Base-by-base conservation (phyloP, 2,888 invertebrate genomes). In the Dioctria rufipes region DNA sequence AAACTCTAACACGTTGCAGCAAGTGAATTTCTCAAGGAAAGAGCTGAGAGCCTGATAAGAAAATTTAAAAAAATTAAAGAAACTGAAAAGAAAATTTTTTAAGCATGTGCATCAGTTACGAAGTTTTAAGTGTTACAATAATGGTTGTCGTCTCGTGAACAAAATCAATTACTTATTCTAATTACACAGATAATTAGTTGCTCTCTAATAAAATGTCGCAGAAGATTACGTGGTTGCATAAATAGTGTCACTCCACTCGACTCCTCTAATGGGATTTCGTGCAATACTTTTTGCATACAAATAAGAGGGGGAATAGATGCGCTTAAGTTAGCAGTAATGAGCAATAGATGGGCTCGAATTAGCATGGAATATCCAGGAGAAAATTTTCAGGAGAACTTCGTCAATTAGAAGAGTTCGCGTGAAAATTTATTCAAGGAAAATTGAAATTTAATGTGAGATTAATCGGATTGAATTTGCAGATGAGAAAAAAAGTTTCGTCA, bases 211-310 rank as follows among this genome's bases (percentile, higher is more conserved):
- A 51, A 69, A 51, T 51, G 51, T 51, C 51, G 2, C 66, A 42
- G 51, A 54, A 39, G 51, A 46, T 39, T 40, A 54, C 39, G 49
- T 69, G 11, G 6, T 13, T 13, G 9, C 11, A 8, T 11, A 69
- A 11, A 61, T 4, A 69, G 25, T 46, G 46, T n/a, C 9, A 51
- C 25, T 25, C 25, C 2, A 25, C 25, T 25, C 9, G 46, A 8
- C 4, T 11, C 54, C 25, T 37, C 54, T 69, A 51, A 69, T 69
- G 40, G 51, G n/a, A 69, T 13, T 51, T 46, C 49, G 11, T 69
- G 69, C 69, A 69, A 69, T 51, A 25, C 9, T 69, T 69, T 67
- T 51, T 69, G 69, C 69, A 69, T 69, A 69, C 42, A 49, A 69
- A 69, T 43, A 49, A 11, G 5, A 25, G 25, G 25, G 25, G 25